Evolutionary conservation across 2,888 invertebrate species (phyloP).

Genomic region (Torymus texanus): DNA sequence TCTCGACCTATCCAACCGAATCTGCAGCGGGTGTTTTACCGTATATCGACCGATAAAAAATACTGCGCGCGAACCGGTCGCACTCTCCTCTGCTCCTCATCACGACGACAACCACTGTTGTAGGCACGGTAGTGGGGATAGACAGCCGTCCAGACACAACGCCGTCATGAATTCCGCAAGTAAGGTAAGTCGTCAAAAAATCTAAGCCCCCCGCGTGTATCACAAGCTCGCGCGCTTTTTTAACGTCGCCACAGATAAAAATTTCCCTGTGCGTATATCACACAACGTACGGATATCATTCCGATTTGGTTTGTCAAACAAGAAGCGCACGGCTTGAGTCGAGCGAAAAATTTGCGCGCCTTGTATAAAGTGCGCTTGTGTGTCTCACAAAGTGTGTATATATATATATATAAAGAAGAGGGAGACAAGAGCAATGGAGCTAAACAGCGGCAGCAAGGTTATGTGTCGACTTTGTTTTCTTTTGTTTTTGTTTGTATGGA

Average conservation of each 20-base stretch:
- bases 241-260: no score
- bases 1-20: no score
- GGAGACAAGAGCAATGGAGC: constrained; percentile 63
- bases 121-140: not conserved
- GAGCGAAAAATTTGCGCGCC: no score
- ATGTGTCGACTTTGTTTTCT: constrained; percentile 62
- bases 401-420: constrained; percentile 9
- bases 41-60: constrained; percentile 17
- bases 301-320: no score
- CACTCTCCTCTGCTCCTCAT: no score
- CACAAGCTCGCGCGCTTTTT: no score
- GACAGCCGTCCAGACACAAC: constrained; percentile 39
- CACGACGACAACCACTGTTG: no score
- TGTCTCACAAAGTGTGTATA: constrained; percentile 18
- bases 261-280: no score
- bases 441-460: constrained; percentile 70
- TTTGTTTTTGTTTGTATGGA: not conserved
- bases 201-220: not conserved
- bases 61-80: not conserved
- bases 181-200: constrained; percentile 67
- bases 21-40: not conserved
- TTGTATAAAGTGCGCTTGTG: no score
- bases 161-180: constrained; percentile 71
- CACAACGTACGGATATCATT: no score
- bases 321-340: no score